Percentiles rank a stretch among this genome's conserved stretches.
phyloP scores from a whole-genome alignment of 1,140 invertebrate species.

The Psilanteris sp. region DNA sequence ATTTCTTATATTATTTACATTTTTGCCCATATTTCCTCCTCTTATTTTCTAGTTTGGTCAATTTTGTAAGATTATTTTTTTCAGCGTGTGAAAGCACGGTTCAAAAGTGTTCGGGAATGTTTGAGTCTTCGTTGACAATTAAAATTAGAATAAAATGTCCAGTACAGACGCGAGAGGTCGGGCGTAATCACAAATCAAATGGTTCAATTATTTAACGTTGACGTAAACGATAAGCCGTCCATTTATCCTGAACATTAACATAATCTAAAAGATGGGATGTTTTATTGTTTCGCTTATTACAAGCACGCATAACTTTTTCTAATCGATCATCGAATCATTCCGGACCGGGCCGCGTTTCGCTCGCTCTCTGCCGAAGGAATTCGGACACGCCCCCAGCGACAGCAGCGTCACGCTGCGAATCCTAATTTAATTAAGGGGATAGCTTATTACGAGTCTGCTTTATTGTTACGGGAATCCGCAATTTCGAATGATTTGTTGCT shows the following conservation, averaged over 20 bases:
- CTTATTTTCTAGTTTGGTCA: too few species aligned
- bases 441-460: conserved; percentile 59
- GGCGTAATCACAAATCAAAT: conserved; percentile 67
- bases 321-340: conserved; percentile 44
- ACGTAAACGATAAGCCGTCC: conserved; percentile 55
- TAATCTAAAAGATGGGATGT: conserved; percentile 33
- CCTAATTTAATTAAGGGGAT: conserved; percentile 77
- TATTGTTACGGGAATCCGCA: conserved; percentile 60
- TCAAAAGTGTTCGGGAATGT: too few species aligned
- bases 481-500: conserved; percentile 59
- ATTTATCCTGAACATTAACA: conserved; percentile 43
- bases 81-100: background rate
- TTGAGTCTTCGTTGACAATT: background rate
- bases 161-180: conserved; percentile 56
- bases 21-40: too few species aligned
- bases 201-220: conserved; percentile 61
- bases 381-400: conserved; percentile 68
- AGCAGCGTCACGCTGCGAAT: conserved; percentile 67
- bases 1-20: too few species aligned
- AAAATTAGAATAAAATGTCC: too few species aligned
- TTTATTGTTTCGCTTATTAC: conserved; percentile 48
- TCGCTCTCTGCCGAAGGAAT: conserved; percentile 39
- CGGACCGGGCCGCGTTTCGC: background rate
- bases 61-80: too few species aligned
- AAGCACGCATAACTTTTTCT: conserved; percentile 45